A percentile compares a stretch with the other conserved stretches of the same genome.
Conservation (phyloP, 2,888 invertebrate genomes). For the Capitulum mitella region DNA sequence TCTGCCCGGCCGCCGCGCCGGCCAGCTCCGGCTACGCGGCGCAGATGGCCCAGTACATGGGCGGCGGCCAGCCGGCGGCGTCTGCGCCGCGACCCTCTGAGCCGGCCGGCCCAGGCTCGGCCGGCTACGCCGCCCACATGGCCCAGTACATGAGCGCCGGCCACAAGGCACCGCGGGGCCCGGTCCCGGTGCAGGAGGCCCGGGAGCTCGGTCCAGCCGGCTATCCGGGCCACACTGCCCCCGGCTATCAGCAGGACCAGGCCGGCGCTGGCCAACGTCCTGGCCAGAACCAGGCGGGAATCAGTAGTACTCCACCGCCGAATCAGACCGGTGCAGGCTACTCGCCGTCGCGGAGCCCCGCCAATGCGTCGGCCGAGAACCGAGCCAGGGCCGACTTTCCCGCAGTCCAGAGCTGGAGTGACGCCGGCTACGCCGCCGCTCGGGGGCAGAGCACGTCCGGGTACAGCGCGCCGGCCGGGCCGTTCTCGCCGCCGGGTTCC, state of each 20-base stretch:
- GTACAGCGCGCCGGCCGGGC: background rate
- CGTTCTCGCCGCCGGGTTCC: background rate
- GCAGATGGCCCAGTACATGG: conserved; percentile 9
- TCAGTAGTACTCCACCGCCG: background rate
- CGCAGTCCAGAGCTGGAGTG: background rate
- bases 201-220: background rate
- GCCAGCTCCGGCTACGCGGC: background rate
- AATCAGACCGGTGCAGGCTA: background rate
- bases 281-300: background rate
- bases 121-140: background rate
- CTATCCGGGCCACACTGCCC: background rate
- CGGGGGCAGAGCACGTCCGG: background rate
- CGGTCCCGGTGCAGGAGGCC: background rate
- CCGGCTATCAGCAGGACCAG: background rate
- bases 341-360: background rate
- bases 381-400: background rate
- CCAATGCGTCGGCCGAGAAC: background rate
- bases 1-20: conserved; percentile 16
- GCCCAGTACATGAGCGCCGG: background rate
- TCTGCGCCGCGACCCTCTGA: no score
- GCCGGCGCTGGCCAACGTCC: background rate
- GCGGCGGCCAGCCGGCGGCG: background rate
- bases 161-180: background rate
- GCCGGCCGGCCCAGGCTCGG: background rate
- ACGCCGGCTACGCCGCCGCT: background rate